A percentile compares a stretch with the other conserved stretches of the same genome.
Evolutionary conservation across 2,888 invertebrate genomes (phyloP).

Genomic region (Athalia rosae): DNA sequence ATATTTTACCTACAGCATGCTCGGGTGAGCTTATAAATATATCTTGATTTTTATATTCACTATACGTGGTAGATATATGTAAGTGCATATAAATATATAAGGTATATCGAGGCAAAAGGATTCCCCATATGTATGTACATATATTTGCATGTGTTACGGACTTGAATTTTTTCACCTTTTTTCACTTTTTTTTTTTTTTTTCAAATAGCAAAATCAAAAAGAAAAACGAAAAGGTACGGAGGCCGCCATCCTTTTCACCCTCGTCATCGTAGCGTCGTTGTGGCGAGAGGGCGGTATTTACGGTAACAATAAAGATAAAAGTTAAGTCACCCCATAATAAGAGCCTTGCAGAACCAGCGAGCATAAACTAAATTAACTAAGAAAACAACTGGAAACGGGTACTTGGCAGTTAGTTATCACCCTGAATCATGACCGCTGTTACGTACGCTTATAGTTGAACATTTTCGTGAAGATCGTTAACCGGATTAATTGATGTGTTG

Average conservation of each 20-base stretch:
- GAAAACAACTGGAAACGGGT: constrained; percentile 38
- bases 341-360: not conserved
- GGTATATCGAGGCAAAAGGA: too few species aligned
- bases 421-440: not conserved
- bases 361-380: constrained; percentile 40
- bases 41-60: constrained; percentile 28
- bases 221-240: not conserved
- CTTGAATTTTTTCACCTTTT: too few species aligned
- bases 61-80: not conserved
- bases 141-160: too few species aligned
- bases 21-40: constrained; percentile 16
- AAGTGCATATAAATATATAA: constrained; percentile 6
- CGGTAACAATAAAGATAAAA: constrained; percentile 30
- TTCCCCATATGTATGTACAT: too few species aligned
- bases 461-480: too few species aligned
- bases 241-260: not conserved
- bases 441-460: too few species aligned
- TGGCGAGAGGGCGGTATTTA: constrained; percentile 14
- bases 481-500: too few species aligned
- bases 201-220: not conserved
- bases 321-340: constrained; percentile 27
- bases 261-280: not conserved
- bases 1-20: not conserved
- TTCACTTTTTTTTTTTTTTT: too few species aligned
- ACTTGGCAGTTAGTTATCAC: constrained; percentile 36